These are phyloP conservation scores for Asarcornis scutulata DNA, from an alignment of 2,113 vertebrate species.

Conservation along the genomic window DNA sequence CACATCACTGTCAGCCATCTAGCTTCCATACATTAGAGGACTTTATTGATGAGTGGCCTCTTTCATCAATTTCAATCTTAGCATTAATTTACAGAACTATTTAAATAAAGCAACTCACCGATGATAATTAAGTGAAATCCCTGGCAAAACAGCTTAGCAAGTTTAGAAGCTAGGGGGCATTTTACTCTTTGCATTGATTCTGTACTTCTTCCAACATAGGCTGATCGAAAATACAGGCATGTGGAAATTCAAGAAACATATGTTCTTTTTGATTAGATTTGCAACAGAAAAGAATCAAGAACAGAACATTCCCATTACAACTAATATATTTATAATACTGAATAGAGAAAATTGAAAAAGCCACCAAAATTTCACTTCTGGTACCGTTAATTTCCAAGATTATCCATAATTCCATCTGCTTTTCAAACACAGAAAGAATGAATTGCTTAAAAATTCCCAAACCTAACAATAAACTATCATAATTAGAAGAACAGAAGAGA, in stretches of 20 bases:
- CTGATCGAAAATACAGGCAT: neutral
- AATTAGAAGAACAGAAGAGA: rapidly evolving
- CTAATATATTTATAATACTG: neutral
- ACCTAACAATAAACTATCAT: neutral
- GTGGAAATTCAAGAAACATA: neutral
- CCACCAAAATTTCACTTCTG: neutral
- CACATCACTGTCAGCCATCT: neutral
- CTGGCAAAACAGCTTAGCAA: neutral
- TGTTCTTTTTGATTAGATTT: neutral
- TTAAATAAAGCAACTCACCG: neutral
- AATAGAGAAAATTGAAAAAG: neutral
- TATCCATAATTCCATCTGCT: neutral
- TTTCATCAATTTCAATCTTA: neutral
- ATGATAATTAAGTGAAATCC: neutral
- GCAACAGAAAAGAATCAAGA: neutral
- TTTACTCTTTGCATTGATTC: neutral
- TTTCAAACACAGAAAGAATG: neutral
- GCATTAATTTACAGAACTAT: neutral
- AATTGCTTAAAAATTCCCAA: neutral
- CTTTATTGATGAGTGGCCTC: neutral
- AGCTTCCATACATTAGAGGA: neutral
- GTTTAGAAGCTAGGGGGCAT: neutral
- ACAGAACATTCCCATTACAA: rapidly evolving
- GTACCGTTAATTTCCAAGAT: neutral
- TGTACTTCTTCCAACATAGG: neutral